These are phyloP conservation scores for Murina feae DNA, from an alignment of 2,113 vertebrate genomes.

Conservation along the genomic window DNA sequence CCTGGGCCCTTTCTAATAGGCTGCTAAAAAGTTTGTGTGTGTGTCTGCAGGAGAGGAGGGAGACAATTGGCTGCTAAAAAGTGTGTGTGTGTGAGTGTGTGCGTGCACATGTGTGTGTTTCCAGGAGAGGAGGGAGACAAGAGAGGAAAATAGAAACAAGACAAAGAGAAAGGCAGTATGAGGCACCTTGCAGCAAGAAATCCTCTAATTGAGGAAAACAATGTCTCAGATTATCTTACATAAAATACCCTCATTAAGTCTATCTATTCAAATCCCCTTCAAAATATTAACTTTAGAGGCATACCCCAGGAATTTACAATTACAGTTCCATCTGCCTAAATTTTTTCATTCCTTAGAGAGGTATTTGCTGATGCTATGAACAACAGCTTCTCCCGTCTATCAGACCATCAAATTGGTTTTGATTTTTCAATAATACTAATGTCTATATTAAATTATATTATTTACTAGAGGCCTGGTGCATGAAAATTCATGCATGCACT, in stretches of 20 bases:
- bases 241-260: background rate
- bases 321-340: background rate
- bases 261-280: background rate
- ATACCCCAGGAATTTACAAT: background rate
- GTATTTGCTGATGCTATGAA: background rate
- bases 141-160: background rate
- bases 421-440: background rate
- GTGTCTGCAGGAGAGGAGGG: background rate
- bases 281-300: background rate
- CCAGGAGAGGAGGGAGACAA: background rate
- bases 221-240: background rate
- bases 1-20: background rate
- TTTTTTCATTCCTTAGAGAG: background rate
- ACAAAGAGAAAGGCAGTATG: background rate
- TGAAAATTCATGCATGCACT: no score
- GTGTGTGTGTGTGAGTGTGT: no score
- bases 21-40: background rate
- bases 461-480: no score
- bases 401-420: background rate
- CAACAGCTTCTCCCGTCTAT: background rate
- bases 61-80: background rate
- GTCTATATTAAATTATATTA: background rate
- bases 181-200: background rate
- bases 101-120: no score
- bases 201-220: background rate